phyloP scores from a whole-genome alignment of 2,797 vertebrate genomes.

The Pyrocephalus nanus region DNA sequence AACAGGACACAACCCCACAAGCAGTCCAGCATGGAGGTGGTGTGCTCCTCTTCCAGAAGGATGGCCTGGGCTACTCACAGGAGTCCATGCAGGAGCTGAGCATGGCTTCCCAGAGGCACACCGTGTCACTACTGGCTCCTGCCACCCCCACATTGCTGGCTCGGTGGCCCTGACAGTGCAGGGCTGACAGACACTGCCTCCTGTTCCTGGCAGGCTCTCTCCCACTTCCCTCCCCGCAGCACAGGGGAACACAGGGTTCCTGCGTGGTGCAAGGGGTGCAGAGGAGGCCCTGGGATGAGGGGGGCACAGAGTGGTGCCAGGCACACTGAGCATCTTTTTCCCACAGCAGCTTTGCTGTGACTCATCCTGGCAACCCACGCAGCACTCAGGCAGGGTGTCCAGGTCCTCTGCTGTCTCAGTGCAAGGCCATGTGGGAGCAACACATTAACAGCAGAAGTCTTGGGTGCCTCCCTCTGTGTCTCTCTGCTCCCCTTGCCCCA shows the following conservation, averaged over 20 bases:
- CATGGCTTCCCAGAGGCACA: rapidly evolving
- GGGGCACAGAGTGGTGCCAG: rapidly evolving
- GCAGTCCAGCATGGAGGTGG: not conserved
- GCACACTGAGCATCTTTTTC: not conserved
- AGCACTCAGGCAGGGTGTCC: not conserved
- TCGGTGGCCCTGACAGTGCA: not conserved
- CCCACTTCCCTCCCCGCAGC: not conserved
- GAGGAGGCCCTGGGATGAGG: not conserved
- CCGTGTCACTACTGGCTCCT: not conserved
- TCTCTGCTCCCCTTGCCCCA: no score
- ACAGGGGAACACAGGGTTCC: rapidly evolving
- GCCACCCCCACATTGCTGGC: not conserved
- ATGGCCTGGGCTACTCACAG: not conserved
- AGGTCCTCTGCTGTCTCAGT: not conserved
- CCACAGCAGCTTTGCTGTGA: not conserved
- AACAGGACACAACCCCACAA: rapidly evolving
- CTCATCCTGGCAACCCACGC: constrained; percentile 16
- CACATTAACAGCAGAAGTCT: not conserved
- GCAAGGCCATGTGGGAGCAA: not conserved
- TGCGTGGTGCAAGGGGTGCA: not conserved
- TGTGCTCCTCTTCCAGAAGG: not conserved
- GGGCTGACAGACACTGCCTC: constrained; percentile 15
- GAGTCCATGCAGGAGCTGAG: not conserved
- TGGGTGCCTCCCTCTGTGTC: rapidly evolving
- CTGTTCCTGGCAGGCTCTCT: not conserved